phyloP scores from a whole-genome alignment of 2,888 invertebrate species.

The Perizoma affinitatum region DNA sequence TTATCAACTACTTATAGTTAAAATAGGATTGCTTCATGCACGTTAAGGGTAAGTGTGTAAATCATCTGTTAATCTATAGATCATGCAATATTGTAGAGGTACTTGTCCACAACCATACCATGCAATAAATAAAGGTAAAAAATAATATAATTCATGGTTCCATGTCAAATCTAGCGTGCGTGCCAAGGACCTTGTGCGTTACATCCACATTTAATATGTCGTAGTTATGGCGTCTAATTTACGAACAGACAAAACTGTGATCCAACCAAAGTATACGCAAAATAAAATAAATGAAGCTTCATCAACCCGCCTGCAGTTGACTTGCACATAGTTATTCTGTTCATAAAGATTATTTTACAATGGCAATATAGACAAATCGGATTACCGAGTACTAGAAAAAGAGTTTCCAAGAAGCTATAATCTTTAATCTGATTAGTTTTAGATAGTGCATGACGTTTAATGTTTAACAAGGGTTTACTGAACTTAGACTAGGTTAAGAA shows the following conservation, averaged over 20 bases:
- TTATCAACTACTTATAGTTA: constrained; percentile 16
- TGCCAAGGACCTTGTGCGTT: constrained; percentile 59
- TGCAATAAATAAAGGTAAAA: constrained; percentile 35
- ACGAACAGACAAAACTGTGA: constrained; percentile 51
- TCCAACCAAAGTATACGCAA: constrained; percentile 45
- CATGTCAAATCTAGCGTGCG: constrained; percentile 51
- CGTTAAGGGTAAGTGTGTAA: not conserved
- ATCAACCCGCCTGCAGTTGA: constrained; percentile 36
- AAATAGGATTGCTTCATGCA: constrained; percentile 20
- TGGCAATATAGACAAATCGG: constrained; percentile 31
- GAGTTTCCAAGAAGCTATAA: not conserved
- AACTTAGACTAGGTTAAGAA: constrained; percentile 16
- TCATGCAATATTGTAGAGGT: constrained; percentile 19
- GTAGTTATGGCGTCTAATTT: constrained; percentile 67
- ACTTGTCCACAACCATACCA: constrained; percentile 23
- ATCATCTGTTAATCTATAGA: too few species aligned
- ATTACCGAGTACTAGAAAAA: constrained; percentile 17
- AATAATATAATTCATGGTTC: constrained; percentile 9
- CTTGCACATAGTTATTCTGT: constrained; percentile 47
- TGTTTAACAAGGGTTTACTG: constrained; percentile 4
- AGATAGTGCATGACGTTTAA: not conserved
- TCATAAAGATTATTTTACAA: constrained; percentile 51
- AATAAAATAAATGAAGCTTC: constrained; percentile 42
- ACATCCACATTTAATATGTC: constrained; percentile 52
- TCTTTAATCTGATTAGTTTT: constrained; percentile 5